Evolutionary conservation across 2,888 invertebrate species (phyloP), one percentile per base, ranked within the genome.

Genomic region (Lasiommata megera): DNA sequence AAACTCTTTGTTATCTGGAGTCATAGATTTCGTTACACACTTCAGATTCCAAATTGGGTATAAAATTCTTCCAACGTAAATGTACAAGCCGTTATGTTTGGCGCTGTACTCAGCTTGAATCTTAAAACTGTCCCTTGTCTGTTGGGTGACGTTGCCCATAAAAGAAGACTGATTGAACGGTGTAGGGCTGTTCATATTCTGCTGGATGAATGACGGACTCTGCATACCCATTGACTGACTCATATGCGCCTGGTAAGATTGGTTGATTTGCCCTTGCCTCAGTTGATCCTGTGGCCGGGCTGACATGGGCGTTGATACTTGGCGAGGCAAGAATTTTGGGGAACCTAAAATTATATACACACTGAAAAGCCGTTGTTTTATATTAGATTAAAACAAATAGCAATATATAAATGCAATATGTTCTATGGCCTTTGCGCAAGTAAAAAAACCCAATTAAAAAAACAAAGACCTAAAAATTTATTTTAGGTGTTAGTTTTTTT

Each of bases 61-160:
- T 14, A 99, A 86, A 67, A 99, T 95, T 67, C 99, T 93, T 17
- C 96, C 94, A 11, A 98, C 94, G 76, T 97, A 98, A 40, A 98
- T 92, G 84, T 98, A 99, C 7, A 99, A 92, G 0, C 98, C 98
- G 76, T 98, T 97, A 78, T 99, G 99, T 77, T 97, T 97, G 0
- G 96, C 94, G 0, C 89, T 91, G 63, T 82, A 91, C 70, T 89
- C 93, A 64, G 87, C 67, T 76, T 89, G 86, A 69, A 90, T 62
- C 43, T 85, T 80, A 67, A 80, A 79, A 74, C 81, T 77, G 63
- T 91, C 79, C 71, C 80, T 74, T 63, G 77, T 79, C 63, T 88
- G 81, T 65, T 90, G 87, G 0, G 80, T 78, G 56, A 81, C 69
- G 56, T 87, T 88, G n/a, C 79, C 77, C 1, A 73, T 67, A 59